Percentiles rank a stretch among this genome's conserved stretches.
Conservation (phyloP, 2,888 invertebrate genomes). For the Sipha maydis region DNA sequence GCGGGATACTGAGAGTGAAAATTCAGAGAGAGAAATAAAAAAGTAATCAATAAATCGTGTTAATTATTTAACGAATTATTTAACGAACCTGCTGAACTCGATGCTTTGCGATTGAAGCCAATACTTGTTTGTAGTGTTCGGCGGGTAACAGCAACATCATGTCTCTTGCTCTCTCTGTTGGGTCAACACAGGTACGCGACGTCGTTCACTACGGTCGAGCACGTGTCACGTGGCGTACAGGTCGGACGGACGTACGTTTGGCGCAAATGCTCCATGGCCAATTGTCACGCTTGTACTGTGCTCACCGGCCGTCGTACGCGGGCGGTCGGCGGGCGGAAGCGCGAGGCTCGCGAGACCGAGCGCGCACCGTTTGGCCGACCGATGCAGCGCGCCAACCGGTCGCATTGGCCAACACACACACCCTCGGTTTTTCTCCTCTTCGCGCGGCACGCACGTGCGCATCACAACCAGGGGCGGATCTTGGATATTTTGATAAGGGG, state of each 20-base stretch:
- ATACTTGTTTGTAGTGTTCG: constrained; percentile 26
- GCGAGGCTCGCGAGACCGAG: constrained; percentile 26
- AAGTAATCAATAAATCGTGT: too few relatives aligned
- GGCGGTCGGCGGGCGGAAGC: constrained; percentile 21
- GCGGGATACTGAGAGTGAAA: too few relatives aligned
- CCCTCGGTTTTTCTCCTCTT: background rate
- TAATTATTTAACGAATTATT: too few relatives aligned
- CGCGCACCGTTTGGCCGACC: background rate
- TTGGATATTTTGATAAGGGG: too few relatives aligned
- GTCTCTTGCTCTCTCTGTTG: background rate
- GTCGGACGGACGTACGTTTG: constrained; percentile 42
- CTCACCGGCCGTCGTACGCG: background rate
- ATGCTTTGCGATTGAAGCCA: constrained; percentile 12
- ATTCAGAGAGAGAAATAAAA: too few relatives aligned
- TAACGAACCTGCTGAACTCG: background rate
- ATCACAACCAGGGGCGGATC: too few relatives aligned
- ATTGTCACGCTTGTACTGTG: constrained; percentile 52
- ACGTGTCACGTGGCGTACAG: constrained; percentile 46
- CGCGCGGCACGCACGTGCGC: too few relatives aligned
- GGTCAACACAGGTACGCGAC: background rate
- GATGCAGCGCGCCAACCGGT: constrained; percentile 54
- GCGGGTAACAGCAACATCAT: constrained; percentile 19
- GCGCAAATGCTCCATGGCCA: constrained; percentile 53
- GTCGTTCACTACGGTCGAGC: background rate
- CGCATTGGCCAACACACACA: background rate